A percentile compares a stretch with the other conserved stretches of the same genome.
phyloP scores from a whole-genome alignment of 2,888 invertebrate species.

The Spialia ferax region DNA sequence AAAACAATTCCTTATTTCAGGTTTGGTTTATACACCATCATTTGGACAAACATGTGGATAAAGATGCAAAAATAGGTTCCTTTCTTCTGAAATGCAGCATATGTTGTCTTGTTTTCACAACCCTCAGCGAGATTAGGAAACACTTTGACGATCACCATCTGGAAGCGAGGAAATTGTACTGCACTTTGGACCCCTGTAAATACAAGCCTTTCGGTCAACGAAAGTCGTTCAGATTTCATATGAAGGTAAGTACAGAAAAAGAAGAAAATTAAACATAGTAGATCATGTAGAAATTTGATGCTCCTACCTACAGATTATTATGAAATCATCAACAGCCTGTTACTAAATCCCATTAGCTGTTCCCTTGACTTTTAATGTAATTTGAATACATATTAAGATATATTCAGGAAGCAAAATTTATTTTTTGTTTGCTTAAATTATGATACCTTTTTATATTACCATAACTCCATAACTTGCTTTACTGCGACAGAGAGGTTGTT shows the following conservation, averaged over 20 bases:
- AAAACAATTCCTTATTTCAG: too few relatives aligned
- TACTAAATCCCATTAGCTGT: too few relatives aligned
- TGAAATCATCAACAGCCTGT: too few relatives aligned
- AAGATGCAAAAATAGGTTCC: slow-evolving; percentile 44
- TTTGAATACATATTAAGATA: too few relatives aligned
- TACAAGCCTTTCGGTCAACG: slow-evolving; percentile 74
- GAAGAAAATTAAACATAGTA: neutral
- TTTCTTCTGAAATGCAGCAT: slow-evolving; percentile 74
- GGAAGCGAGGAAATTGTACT: slow-evolving; percentile 73
- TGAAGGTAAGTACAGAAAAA: slow-evolving; percentile 63
- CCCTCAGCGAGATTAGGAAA: slow-evolving; percentile 65
- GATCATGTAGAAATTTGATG: too few relatives aligned
- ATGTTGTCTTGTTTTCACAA: slow-evolving; percentile 67
- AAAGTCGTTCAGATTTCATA: slow-evolving; percentile 77
- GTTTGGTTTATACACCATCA: slow-evolving; percentile 76
- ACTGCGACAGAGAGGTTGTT: too few relatives aligned
- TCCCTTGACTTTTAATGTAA: too few relatives aligned
- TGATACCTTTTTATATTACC: too few relatives aligned
- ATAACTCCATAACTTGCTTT: too few relatives aligned
- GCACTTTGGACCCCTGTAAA: slow-evolving; percentile 70
- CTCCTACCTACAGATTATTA: too few relatives aligned
- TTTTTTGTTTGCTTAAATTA: too few relatives aligned
- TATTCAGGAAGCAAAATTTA: too few relatives aligned
- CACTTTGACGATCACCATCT: slow-evolving; percentile 72
- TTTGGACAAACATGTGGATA: slow-evolving; percentile 60